Percentiles rank a stretch among this genome's conserved stretches.
Conservation (phyloP, 2,888 invertebrate genomes). For the Tenodera sinensis region DNA sequence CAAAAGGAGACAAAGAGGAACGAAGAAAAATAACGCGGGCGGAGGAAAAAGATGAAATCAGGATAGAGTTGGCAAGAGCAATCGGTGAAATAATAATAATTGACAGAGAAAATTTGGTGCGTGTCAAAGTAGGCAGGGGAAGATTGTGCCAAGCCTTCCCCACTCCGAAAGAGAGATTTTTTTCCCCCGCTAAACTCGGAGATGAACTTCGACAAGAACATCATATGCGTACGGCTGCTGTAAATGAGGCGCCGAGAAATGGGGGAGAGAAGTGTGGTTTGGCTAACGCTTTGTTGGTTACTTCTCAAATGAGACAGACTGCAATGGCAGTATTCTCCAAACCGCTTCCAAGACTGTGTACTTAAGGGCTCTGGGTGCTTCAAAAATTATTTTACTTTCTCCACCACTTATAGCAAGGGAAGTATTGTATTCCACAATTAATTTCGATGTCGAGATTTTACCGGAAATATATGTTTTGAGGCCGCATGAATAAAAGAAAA, state of each 20-base stretch:
- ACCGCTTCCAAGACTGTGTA: no score
- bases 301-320: neutral
- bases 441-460: no score
- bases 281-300: neutral
- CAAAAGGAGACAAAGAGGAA: neutral
- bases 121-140: constrained; percentile 11
- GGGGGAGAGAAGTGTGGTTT: neutral
- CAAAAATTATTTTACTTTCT: no score
- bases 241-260: neutral
- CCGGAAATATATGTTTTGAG: no score
- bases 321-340: neutral
- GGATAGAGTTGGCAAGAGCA: neutral
- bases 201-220: neutral
- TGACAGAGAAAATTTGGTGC: constrained; percentile 11
- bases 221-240: neutral
- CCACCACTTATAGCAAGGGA: no score
- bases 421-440: no score
- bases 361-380: no score
- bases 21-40: neutral
- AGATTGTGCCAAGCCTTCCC: neutral
- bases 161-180: neutral
- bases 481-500: no score
- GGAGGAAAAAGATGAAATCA: neutral
- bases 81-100: neutral
- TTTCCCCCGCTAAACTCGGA: neutral